A percentile compares a stretch with the other conserved stretches of the same genome.
phyloP scores from a whole-genome alignment of 2,888 invertebrate species.

The Chorisops tibialis region DNA sequence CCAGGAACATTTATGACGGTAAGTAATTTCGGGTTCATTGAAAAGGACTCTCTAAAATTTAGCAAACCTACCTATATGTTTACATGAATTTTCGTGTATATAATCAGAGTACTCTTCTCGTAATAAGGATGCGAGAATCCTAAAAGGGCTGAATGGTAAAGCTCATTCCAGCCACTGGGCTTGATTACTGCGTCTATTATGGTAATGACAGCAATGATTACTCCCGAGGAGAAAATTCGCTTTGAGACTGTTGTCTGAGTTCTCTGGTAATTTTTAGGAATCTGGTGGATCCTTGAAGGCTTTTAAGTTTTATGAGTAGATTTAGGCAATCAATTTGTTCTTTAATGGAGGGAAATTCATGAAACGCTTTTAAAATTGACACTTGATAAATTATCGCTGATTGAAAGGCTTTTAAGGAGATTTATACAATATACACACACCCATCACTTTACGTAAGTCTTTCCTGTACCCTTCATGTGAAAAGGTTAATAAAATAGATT shows the following conservation, averaged over 20 bases:
- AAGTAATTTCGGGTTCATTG: too few species aligned
- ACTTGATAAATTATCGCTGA: conserved; percentile 22
- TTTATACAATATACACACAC: background rate
- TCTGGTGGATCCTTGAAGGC: background rate
- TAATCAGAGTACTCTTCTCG: conserved; percentile 10
- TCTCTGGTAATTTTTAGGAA: background rate
- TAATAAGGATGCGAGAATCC: background rate
- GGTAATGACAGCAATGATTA: conserved; percentile 12
- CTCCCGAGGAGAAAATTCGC: background rate
- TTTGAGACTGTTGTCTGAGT: background rate
- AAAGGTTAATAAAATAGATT: too few species aligned
- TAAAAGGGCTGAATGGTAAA: background rate
- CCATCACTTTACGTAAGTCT: background rate
- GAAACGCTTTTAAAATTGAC: conserved; percentile 18
- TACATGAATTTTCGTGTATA: conserved; percentile 3
- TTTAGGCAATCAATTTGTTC: conserved; percentile 17
- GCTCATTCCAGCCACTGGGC: conserved; percentile 9
- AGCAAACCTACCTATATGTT: too few species aligned
- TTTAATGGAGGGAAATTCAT: conserved; percentile 12
- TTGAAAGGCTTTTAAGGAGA: conserved; percentile 13
- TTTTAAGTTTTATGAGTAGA: background rate
- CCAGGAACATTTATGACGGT: too few species aligned
- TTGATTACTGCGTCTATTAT: conserved; percentile 22
- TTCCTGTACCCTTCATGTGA: background rate
- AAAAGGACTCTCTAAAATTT: too few species aligned